A percentile compares a stretch with the other conserved stretches of the same genome.
These are phyloP conservation scores for Dyspetes luteomarginatus DNA, from an alignment of 2,888 invertebrate species.

Conservation along the genomic window DNA sequence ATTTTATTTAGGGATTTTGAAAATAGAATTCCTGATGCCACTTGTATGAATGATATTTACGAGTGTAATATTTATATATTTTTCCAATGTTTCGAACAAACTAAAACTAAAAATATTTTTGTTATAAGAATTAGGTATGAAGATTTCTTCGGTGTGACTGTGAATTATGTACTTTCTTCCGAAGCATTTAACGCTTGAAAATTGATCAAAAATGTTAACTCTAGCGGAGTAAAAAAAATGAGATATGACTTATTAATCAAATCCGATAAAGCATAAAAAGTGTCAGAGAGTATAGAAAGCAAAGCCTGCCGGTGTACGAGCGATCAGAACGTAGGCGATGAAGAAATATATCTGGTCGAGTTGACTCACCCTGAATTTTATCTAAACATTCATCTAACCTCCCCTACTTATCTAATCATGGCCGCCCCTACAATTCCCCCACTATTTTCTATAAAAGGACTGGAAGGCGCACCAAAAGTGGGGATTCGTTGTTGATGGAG, in stretches of 20 bases:
- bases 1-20: too few species aligned
- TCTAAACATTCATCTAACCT: constrained; percentile 83
- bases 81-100: background rate
- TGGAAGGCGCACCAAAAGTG: constrained; percentile 73
- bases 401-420: constrained; percentile 82
- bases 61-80: background rate
- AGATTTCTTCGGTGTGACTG: background rate
- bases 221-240: background rate
- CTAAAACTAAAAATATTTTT: background rate
- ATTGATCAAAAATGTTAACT: background rate
- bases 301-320: background rate
- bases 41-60: background rate
- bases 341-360: constrained; percentile 64
- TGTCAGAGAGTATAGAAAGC: background rate
- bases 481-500: constrained; percentile 71
- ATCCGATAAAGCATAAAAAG: background rate
- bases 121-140: background rate
- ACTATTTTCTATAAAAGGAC: constrained; percentile 80
- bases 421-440: constrained; percentile 72
- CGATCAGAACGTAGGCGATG: constrained; percentile 1
- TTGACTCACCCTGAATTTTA: constrained; percentile 80
- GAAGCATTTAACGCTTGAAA: background rate
- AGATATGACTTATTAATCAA: background rate
- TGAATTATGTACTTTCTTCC: background rate
- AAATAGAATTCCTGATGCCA: too few species aligned